Evolutionary conservation across 2,888 invertebrate species (phyloP), one percentile per base, ranked within the genome.

Genomic region (Drosophila stalkeri): DNA sequence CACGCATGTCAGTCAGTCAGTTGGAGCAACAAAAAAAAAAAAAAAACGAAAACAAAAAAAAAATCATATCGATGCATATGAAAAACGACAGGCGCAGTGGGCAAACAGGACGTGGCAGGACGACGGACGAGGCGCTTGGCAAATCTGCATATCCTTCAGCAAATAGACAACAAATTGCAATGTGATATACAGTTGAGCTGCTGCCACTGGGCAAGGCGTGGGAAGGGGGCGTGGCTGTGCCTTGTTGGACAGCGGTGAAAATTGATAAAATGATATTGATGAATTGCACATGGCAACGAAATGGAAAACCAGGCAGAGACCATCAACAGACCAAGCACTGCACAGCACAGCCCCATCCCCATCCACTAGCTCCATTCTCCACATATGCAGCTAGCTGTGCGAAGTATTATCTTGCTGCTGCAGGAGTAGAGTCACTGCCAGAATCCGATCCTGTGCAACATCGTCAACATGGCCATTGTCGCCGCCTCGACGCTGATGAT

Each of bases 191-290:
- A 86, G 86, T 80, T 75, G 85, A 85, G 82, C 63, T 72, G 82
- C 63, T 72, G 83, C 57, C 61, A 47, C 14, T 16, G 33, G 27
- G 37, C n/a, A 6, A 46, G 46, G 46, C 46, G 23, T 16, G 2
- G 18, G 16, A 3, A 1, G 11, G 44, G 11, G 44, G n/a, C 16
- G 5, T 20, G 57, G 52, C 54, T 23, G 54, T 39, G 54, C 72
- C 79, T 67, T 75, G 85, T 84, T 84, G 83, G 85, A 86, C 85
- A 88, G 81, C 85, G 84, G 87, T 90, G 91, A 89, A 91, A 91
- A 91, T 91, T 91, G 91, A 91, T 91, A 91, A 91, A 91, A 91
- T 89, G 91, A 91, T 91, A 91, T 91, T 91, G 91, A 91, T 91
- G 91, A 91, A 91, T 91, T 91, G 91, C 91, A 79, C 77, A 84